Evolutionary conservation across 2,113 vertebrate species (phyloP), one percentile per base, ranked within the genome.

Genomic region (Tapirus terrestris): DNA sequence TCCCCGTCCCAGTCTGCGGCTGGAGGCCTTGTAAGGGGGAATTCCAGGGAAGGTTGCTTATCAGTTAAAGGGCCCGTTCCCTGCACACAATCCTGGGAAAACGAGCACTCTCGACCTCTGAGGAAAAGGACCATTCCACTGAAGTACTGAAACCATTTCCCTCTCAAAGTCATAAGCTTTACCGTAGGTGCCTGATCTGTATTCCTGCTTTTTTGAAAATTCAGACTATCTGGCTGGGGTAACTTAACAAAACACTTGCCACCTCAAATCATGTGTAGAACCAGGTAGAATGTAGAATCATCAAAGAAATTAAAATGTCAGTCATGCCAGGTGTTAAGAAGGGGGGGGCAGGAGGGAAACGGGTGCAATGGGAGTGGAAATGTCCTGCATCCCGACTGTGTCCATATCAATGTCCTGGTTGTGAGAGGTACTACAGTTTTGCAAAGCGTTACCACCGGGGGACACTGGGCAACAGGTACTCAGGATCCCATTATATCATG

Each of bases 1-100:
- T 99, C 70, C 98, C 97, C 0, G 98, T 99, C 0, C 98, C 98
- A 0, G 99, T 99, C 67, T 90, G 98, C 0, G 97, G 98, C 11
- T 99, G 99, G 5, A 97, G 2, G 60, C 99, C 99, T 99, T 60
- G 21, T 33, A 29, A n/a, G n/a, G 23, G 14, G 16, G 67, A 7
- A 1, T 36, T 23, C 31, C 79, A 17, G 29, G 60, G 10, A 29
- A 21, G n/a, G 25, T 1, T 27, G n/a, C 33, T 10, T 33, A 8
- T 8, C 17, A 11, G 7, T 12, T 12, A 5, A 53, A 33, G 76
- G 1, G 7, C 56, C 8, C 2, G 12, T 70, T 18, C 9, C 0
- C 3, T 8, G 21, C 10, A 10, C 45, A 21, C 31, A 39, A 2
- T 39, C 0, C 36, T 56, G 1, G 7, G 33, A 0, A 5, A 11